Evolutionary conservation across 2,113 vertebrate species (phyloP).

Genomic region (Equus przewalskii): DNA sequence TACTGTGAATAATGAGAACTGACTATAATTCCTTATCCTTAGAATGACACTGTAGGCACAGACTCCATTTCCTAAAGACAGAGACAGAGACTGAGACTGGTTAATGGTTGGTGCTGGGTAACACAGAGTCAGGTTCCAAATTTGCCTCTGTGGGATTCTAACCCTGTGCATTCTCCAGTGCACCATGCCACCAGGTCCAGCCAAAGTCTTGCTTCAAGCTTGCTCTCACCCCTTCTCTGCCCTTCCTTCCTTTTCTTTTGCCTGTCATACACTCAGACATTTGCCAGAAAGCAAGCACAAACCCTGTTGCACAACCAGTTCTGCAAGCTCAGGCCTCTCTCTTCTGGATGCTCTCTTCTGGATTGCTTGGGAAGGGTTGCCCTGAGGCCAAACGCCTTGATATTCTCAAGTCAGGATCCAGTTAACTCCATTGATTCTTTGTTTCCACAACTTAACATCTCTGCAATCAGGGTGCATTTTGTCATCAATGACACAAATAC

Average conservation of each 20-base stretch:
- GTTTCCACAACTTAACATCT: neutral
- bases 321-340: neutral
- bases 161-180: neutral
- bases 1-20: neutral
- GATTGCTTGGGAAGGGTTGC: neutral
- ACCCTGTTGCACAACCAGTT: too few relatives aligned
- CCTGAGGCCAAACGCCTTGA: neutral
- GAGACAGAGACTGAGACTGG: too few relatives aligned
- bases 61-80: neutral
- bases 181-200: fast-evolving
- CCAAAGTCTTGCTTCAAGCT: fast-evolving
- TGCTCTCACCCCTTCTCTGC: neutral
- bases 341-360: too few relatives aligned
- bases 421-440: neutral
- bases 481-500: fast-evolving
- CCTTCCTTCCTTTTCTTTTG: neutral
- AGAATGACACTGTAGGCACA: neutral
- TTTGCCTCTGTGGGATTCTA: fast-evolving
- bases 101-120: neutral
- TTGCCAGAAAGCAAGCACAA: neutral
- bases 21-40: neutral
- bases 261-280: fast-evolving
- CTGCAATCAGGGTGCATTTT: neutral
- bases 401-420: neutral
- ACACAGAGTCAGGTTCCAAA: neutral